Percentiles rank a stretch among this genome's conserved stretches.
Evolutionary conservation across 2,888 invertebrate genomes (phyloP).

Genomic region (Dyspetes luteomarginatus): DNA sequence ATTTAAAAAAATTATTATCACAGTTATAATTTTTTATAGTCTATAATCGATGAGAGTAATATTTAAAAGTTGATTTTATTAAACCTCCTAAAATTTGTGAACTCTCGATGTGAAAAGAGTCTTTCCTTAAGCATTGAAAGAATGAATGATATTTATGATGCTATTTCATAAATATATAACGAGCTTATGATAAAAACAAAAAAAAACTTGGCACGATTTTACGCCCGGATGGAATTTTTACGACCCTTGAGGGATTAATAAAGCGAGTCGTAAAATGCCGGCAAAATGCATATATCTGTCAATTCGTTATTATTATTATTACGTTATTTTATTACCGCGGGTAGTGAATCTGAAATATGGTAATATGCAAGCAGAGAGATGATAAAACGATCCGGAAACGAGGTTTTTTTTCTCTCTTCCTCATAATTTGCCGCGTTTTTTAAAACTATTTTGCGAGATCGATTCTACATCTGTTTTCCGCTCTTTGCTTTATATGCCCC

Average conservation of each 20-base stretch:
- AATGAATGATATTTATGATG: no score
- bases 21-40: no score
- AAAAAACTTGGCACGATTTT: not conserved
- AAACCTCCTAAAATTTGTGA: no score
- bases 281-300: not conserved
- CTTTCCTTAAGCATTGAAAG: no score
- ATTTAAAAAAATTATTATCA: no score
- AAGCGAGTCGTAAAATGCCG: conserved; percentile 32
- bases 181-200: no score
- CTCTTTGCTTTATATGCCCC: not conserved
- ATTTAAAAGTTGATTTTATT: no score
- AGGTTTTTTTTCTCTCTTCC: not conserved
- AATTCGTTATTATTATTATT: conserved; percentile 14
- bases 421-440: not conserved
- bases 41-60: no score
- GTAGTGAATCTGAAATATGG: conserved; percentile 4
- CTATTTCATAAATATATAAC: no score
- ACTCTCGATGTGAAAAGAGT: no score
- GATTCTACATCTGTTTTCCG: conserved; percentile 34
- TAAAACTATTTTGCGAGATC: not conserved
- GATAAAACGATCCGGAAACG: conserved; percentile 66
- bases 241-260: no score
- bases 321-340: conserved; percentile 44
- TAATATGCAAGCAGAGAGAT: conserved; percentile 6
- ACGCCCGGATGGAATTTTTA: not conserved